These are phyloP conservation scores for Agriopis marginaria DNA, from an alignment of 2,888 invertebrate species.

Conservation along the genomic window DNA sequence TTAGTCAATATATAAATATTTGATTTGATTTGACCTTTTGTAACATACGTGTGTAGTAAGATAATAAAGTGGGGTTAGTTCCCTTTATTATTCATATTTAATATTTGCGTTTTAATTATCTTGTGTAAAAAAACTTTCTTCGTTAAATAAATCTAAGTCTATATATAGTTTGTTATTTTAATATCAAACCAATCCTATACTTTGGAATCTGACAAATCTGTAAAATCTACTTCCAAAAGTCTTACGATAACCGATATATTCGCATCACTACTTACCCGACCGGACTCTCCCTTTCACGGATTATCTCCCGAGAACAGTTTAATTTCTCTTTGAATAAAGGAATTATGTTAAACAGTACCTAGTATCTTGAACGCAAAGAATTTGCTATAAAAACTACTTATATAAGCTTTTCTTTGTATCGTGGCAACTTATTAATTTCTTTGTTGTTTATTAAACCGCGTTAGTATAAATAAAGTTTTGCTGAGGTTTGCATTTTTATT, in stretches of 20 bases:
- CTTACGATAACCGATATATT: neutral
- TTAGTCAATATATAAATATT: no score
- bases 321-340: constrained; percentile 62
- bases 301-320: constrained; percentile 58
- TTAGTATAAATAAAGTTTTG: constrained; percentile 16
- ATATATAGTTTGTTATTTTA: no score
- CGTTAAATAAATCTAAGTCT: no score
- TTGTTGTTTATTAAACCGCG: constrained; percentile 33
- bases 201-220: neutral
- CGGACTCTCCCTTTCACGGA: constrained; percentile 44
- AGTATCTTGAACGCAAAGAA: constrained; percentile 42
- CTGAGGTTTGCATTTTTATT: neutral
- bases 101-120: no score
- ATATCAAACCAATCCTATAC: no score
- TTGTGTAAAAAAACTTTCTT: no score
- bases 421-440: constrained; percentile 47
- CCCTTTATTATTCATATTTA: no score
- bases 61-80: no score
- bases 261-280: constrained; percentile 15
- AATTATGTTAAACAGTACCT: constrained; percentile 55
- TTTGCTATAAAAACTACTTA: constrained; percentile 46
- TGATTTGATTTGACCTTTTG: no score
- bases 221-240: neutral
- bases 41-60: no score
- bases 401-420: constrained; percentile 44